Evolutionary conservation across 2,113 vertebrate genomes (phyloP).

Genomic region (Corynorhinus townsendii): DNA sequence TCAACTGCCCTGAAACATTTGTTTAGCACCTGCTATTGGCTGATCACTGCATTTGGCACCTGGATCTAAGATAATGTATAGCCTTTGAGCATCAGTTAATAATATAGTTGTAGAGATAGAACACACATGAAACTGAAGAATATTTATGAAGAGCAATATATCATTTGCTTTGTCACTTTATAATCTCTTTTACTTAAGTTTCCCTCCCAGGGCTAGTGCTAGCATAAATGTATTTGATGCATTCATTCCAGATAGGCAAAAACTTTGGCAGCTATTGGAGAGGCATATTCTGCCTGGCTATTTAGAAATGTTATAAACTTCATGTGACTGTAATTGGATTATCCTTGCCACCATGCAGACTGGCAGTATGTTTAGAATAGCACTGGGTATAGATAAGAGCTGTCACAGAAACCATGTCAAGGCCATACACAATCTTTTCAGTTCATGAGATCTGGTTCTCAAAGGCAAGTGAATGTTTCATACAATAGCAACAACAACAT

Average conservation of each 20-base stretch:
- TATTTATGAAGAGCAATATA: not conserved
- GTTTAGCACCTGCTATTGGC: not conserved
- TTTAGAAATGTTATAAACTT: not conserved
- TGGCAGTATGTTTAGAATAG: not conserved
- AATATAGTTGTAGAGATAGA: not conserved
- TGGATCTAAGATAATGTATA: not conserved
- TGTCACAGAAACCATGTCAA: not conserved
- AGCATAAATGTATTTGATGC: not conserved
- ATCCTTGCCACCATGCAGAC: not conserved
- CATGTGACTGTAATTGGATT: not conserved
- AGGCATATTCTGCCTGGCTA: slow-evolving; percentile 9
- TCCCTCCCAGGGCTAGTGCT: not conserved
- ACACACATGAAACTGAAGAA: not conserved
- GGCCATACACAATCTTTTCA: not conserved
- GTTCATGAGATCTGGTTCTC: not conserved
- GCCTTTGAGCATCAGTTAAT: not conserved
- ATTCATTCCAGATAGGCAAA: not conserved
- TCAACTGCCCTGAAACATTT: not conserved
- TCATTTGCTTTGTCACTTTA: not conserved
- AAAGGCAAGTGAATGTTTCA: not conserved
- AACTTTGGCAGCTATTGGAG: not conserved
- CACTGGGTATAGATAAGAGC: not conserved
- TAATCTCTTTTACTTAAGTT: not conserved
- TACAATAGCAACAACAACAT: not conserved
- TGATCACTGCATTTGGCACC: not conserved